These are phyloP conservation scores for Drosophila koepferae DNA, from an alignment of 2,888 invertebrate genomes.

Conservation along the genomic window DNA sequence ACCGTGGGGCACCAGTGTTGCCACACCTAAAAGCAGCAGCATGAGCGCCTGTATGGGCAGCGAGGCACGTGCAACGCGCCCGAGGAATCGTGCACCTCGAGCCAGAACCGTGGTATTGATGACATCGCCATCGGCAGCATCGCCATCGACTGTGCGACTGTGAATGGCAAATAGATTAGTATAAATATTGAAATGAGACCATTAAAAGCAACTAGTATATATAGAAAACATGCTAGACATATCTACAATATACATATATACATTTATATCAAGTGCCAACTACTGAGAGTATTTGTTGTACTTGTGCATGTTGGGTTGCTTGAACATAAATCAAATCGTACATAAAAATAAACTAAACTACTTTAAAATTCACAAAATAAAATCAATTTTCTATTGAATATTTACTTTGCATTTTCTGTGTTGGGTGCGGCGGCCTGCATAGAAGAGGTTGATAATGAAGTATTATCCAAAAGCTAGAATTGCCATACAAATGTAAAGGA, in stretches of 20 bases:
- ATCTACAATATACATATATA: not conserved
- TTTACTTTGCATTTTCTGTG: conserved; percentile 88
- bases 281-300: conserved; percentile 27
- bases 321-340: conserved; percentile 12
- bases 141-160: conserved; percentile 73
- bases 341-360: conserved; percentile 38
- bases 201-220: not conserved
- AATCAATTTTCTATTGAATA: conserved; percentile 85
- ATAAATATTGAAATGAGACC: not conserved
- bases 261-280: conserved; percentile 32
- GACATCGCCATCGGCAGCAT: conserved; percentile 86
- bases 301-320: conserved; percentile 43
- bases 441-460: conserved; percentile 85
- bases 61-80: conserved; percentile 95
- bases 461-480: conserved; percentile 89
- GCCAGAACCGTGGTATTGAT: conserved; percentile 89
- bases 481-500: conserved; percentile 85
- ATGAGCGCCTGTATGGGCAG: conserved; percentile 97
- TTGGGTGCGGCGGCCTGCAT: conserved; percentile 86
- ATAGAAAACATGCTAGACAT: conserved; percentile 32
- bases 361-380: conserved; percentile 46
- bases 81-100: conserved; percentile 93
- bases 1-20: conserved; percentile 94
- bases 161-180: conserved; percentile 2
- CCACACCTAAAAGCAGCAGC: conserved; percentile 95